A percentile compares a stretch with the other conserved stretches of the same genome.
phyloP scores from a whole-genome alignment of 2,797 vertebrate species.

The Synaphobranchus kaupii region DNA sequence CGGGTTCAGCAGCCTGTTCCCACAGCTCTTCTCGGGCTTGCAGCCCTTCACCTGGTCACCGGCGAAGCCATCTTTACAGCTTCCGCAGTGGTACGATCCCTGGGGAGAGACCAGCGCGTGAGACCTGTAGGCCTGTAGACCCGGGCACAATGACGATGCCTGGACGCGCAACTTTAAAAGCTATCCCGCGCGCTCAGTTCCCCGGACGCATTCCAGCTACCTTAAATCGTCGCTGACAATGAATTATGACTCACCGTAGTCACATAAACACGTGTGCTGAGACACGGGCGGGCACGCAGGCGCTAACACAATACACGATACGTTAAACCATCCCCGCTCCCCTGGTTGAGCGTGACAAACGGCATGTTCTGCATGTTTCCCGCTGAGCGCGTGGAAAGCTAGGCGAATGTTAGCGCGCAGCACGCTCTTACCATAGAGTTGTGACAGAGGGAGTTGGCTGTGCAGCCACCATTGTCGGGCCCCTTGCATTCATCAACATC shows the following conservation, averaged over 20 bases:
- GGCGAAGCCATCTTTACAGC: constrained; percentile 85
- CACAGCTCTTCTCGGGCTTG: constrained; percentile 83
- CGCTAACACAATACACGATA: constrained; percentile 1
- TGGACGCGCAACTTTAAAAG: background rate
- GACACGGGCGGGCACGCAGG: constrained; percentile 21
- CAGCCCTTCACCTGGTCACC: constrained; percentile 91
- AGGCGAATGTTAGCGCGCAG: too few species aligned
- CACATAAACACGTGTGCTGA: constrained; percentile 7
- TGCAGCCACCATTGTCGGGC: constrained; percentile 84
- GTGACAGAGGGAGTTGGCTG: constrained; percentile 87
- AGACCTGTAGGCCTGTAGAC: background rate
- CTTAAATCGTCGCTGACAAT: background rate
- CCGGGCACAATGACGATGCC: background rate
- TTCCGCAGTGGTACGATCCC: constrained; percentile 92
- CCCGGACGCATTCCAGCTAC: background rate
- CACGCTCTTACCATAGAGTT: constrained; percentile 87
- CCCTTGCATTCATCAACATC: constrained; percentile 92
- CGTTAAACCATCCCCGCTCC: background rate
- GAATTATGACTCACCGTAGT: background rate
- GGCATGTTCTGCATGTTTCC: background rate
- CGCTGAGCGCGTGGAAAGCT: background rate
- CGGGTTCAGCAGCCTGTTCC: constrained; percentile 85
- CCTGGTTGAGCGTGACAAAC: background rate
- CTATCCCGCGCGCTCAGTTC: background rate
- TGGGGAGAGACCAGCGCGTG: constrained; percentile 51